Evolutionary conservation across 1,140 invertebrate species (phyloP), one percentile per base, ranked within the genome.

Genomic region (Drosophila triauraria): DNA sequence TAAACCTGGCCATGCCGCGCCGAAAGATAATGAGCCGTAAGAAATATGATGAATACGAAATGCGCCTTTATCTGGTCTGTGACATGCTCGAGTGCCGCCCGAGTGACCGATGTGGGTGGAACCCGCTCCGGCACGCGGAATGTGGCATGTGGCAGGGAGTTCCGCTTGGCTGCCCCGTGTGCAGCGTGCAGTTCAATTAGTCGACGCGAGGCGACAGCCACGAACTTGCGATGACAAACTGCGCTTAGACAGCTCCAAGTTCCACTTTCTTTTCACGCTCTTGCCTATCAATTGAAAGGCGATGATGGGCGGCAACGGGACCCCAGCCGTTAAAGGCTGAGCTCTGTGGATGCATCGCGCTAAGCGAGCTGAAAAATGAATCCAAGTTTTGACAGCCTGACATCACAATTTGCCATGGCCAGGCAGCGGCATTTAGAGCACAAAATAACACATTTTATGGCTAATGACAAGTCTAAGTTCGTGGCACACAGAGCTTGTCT

Each of bases 241-340:
- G 46, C 51, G 50, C 72, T 53, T 46, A 74, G 58, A 56, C 30
- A 80, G 67, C 44, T 47, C 43, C 56, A 27, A 68, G 76, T 58
- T 58, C 43, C 65, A 69, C 84, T 87, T 87, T 87, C 80, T 88
- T 84, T 87, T 88, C 77, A 87, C 85, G 84, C 83, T 86, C 23
- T 71, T 69, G 79, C 68, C 62, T 64, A 80, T 83, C 75, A 79
- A 88, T 84, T 90, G 81, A 88, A 75, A 71, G 65, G 57, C 60
- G 57, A 78, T 78, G 77, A 54, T 48, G 62, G 42, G 40, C 27
- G 20, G 20, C 51, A 38, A 46, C 27, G 20, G 20, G 47, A 43
- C 40, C 50, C 17, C 40, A 10, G 35, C 17, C 54, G 17, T 20
- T 43, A 23, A 64, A 30, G n/a, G 42, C 42, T 80, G 32, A 47